Percentiles rank a stretch among this genome's conserved stretches.
These are phyloP conservation scores for Chaenogobius annularis DNA, from an alignment of 2,113 vertebrate genomes.

Conservation along the genomic window DNA sequence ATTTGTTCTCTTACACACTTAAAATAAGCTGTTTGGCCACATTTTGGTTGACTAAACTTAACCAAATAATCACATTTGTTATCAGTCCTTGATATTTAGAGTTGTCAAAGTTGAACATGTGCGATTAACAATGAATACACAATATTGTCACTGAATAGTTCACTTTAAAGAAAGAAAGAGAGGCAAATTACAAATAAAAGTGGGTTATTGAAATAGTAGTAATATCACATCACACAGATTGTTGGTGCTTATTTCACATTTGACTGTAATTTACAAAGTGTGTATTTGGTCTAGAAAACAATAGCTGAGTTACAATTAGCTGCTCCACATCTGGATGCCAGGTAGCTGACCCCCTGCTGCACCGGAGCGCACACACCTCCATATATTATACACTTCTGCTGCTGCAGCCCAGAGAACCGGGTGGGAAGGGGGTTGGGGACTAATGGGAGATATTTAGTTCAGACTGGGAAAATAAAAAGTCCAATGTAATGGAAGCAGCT, in stretches of 20 bases:
- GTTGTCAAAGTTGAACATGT: no score
- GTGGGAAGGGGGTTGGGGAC: conserved; percentile 65
- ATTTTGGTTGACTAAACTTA: not conserved
- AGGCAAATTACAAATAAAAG: no score
- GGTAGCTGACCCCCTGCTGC: conserved; percentile 39
- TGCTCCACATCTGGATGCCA: conserved; percentile 71
- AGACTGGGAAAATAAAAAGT: conserved; percentile 74
- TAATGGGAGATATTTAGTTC: conserved; percentile 69
- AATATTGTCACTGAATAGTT: no score
- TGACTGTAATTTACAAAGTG: not conserved
- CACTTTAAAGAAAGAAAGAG: no score
- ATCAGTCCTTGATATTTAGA: no score
- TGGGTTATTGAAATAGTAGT: no score
- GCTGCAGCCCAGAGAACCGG: conserved; percentile 26
- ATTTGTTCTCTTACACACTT: not conserved
- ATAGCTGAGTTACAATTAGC: conserved; percentile 27
- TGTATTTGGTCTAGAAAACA: conserved; percentile 35
- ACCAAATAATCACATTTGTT: not conserved
- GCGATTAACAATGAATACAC: no score
- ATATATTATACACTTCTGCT: conserved; percentile 20
- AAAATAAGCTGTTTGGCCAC: not conserved
- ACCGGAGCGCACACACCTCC: conserved; percentile 24
- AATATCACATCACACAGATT: not conserved
- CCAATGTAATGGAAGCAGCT: conserved; percentile 71
- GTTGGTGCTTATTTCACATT: not conserved